Evolutionary conservation across 2,888 invertebrate genomes (phyloP), one percentile per base, ranked within the genome.

Genomic region (Gibbula magus): DNA sequence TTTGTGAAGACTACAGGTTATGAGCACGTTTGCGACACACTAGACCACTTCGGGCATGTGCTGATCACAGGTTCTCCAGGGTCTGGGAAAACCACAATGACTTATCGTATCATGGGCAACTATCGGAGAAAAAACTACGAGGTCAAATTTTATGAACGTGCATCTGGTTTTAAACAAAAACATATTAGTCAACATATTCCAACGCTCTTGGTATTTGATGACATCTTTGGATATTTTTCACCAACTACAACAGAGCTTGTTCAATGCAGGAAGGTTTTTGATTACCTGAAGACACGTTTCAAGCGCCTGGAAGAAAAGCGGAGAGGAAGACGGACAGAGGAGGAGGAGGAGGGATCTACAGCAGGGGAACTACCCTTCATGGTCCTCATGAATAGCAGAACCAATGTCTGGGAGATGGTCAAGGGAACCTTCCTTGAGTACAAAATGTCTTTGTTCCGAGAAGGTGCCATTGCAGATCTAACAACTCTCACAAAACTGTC

Each of bases 81-180:
- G 0, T 70, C 70, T n/a, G 70, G 70, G 10, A 70, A 70, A 70
- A 70, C 70, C 13, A 70, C 70, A 18, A 70, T 70, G 70, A 13
- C 70, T 3, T 39, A 35, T 3, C 20, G 20, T 20, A 35, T 70
- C n/a, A 70, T 70, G 35, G 39, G 8, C 10, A 20, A 7, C 4
- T 70, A 70, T 35, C 2, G 0, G 20, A 1, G n/a, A 20, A 39
- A 70, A 45, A 18, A 25, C 1, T 70, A 35, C 70, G 0, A 20
- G 4, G 70, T 70, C 10, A 35, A 20, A 35, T 70, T 32, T 70
- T 18, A 35, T 5, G 70, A 70, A 8, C 8, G 18, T 10, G 32
- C 35, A 35, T 29, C 39, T 0, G 5, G 18, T 7, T 70, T 70
- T 35, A 39, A 39, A 35, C 32, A 18, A 45, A 45, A 45, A 16